Conservation (phyloP, 2,888 invertebrate species). For the Molorchus minor region DNA sequence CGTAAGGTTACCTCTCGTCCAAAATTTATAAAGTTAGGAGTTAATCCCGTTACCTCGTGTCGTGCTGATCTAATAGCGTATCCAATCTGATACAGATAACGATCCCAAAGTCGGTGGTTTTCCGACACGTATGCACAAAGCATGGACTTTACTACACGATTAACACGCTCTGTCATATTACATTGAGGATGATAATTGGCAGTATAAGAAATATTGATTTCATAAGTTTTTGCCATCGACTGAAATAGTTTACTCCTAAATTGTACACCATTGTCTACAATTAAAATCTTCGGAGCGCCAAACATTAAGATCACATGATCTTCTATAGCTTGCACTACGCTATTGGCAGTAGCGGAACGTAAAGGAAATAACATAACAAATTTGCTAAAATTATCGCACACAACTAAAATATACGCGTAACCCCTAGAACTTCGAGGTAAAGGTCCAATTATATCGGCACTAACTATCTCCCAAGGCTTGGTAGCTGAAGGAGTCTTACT, state of each 20-base stretch:
- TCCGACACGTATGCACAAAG: conserved; percentile 43
- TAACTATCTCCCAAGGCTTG: conserved; percentile 33
- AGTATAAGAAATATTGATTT: conserved; percentile 33
- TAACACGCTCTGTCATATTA: conserved; percentile 49
- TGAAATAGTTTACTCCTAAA: conserved; percentile 35
- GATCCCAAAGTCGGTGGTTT: conserved; percentile 44
- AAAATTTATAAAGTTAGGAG: conserved; percentile 37
- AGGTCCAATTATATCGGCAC: conserved; percentile 37
- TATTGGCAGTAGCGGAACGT: conserved; percentile 33
- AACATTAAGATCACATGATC: conserved; percentile 43
- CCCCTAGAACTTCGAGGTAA: conserved; percentile 28
- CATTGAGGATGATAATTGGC: conserved; percentile 49
- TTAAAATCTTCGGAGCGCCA: conserved; percentile 42
- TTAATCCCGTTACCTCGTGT: conserved; percentile 35
- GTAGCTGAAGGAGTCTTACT: background rate
- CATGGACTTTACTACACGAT: conserved; percentile 35
- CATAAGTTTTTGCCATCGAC: conserved; percentile 28
- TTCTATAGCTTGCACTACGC: conserved; percentile 32
- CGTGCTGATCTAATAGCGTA: conserved; percentile 38
- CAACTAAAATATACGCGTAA: conserved; percentile 33
- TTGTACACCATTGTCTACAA: conserved; percentile 48
- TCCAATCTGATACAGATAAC: conserved; percentile 30
- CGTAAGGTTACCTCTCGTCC: conserved; percentile 31
- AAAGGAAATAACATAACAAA: conserved; percentile 40
- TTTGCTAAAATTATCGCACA: conserved; percentile 41